phyloP scores from a whole-genome alignment of 2,113 vertebrate species.

The Solenodon paradoxus region DNA sequence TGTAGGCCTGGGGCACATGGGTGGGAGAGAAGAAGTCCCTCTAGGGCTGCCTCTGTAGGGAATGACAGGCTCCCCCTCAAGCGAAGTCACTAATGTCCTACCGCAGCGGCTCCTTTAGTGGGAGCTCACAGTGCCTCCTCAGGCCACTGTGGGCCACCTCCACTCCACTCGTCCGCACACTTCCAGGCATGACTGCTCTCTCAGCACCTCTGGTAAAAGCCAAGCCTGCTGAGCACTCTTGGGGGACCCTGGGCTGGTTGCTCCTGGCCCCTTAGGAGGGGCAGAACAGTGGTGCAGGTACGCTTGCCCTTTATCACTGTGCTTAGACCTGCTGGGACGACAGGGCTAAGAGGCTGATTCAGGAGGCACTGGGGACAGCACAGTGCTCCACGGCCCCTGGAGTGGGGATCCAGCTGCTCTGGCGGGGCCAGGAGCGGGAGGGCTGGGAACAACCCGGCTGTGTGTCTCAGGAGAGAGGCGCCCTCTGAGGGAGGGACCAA shows the following conservation, averaged over 20 bases:
- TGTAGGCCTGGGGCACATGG: not conserved
- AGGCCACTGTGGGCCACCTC: not conserved
- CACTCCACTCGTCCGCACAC: not conserved
- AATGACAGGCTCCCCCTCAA: not conserved
- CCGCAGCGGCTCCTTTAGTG: no score
- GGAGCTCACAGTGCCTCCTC: not conserved
- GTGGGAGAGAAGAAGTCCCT: not conserved
- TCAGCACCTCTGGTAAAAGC: not conserved
- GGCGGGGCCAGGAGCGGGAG: not conserved
- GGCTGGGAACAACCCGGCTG: not conserved
- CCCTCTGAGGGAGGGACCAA: not conserved
- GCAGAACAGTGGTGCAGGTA: not conserved
- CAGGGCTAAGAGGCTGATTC: not conserved
- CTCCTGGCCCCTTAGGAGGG: not conserved
- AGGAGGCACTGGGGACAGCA: rapidly evolving
- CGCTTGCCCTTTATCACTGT: not conserved
- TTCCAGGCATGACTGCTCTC: not conserved
- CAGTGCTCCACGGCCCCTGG: not conserved
- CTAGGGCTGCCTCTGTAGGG: not conserved
- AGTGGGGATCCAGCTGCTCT: not conserved
- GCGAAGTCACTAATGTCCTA: no score
- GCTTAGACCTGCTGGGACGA: not conserved
- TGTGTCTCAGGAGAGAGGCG: not conserved
- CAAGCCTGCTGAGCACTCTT: not conserved
- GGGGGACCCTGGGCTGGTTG: not conserved